Percentiles rank a stretch among this genome's conserved stretches.
Evolutionary conservation across 2,113 vertebrate species (phyloP).

Genomic region (Anguilla japonica): DNA sequence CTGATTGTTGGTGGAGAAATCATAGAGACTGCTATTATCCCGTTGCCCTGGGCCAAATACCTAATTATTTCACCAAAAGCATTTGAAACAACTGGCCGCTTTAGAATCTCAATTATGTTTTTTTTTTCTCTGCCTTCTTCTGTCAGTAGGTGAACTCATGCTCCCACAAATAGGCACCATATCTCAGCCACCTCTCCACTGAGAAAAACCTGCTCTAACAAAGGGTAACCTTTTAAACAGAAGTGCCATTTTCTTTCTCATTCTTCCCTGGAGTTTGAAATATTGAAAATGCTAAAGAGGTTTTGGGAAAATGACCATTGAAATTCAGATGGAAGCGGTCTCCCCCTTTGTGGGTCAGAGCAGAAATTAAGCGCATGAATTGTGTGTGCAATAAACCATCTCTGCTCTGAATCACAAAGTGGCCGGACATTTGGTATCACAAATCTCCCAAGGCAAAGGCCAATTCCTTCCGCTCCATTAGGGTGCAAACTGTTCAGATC

Average conservation of each 20-base stretch:
- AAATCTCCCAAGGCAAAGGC: slow-evolving; percentile 59
- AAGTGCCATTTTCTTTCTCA: slow-evolving; percentile 29
- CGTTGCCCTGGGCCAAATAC: slow-evolving; percentile 48
- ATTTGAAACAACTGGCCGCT: slow-evolving; percentile 46
- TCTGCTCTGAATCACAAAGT: slow-evolving; percentile 55
- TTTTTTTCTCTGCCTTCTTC: slow-evolving; percentile 25
- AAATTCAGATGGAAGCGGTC: slow-evolving; percentile 69
- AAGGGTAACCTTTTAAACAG: slow-evolving; percentile 9
- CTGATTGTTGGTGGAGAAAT: slow-evolving; percentile 33
- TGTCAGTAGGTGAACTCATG: slow-evolving; percentile 9
- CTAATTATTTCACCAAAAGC: slow-evolving; percentile 62
- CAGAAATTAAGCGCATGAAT: slow-evolving; percentile 47
- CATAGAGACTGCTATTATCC: slow-evolving; percentile 38
- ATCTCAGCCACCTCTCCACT: slow-evolving; percentile 32
- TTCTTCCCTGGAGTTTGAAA: not conserved
- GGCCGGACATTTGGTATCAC: slow-evolving; percentile 56
- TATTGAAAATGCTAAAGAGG: slow-evolving; percentile 59
- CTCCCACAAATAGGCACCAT: slow-evolving; percentile 29
- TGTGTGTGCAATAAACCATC: slow-evolving; percentile 52
- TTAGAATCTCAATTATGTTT: slow-evolving; percentile 57
- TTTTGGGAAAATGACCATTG: slow-evolving; percentile 59
- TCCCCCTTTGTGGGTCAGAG: slow-evolving; percentile 43
- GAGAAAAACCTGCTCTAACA: not conserved
- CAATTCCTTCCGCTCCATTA: slow-evolving; percentile 75
- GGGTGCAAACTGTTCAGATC: slow-evolving; percentile 61